Conservation (phyloP, 2,888 invertebrate genomes). For the Diplolepis rosae region DNA sequence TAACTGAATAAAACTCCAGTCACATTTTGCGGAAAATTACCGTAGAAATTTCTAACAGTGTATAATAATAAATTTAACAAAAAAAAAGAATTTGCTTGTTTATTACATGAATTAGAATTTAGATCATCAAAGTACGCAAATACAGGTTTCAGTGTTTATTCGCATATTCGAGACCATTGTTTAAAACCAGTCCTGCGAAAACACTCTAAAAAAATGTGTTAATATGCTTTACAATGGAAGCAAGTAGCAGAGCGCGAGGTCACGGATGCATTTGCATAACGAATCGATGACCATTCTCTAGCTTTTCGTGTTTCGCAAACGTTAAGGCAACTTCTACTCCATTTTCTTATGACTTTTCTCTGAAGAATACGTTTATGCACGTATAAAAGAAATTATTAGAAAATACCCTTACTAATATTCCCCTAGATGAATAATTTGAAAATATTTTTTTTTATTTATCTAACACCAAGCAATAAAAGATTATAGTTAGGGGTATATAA, state of each 20-base stretch:
- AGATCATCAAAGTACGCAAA: not conserved
- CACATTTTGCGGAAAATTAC: too few relatives aligned
- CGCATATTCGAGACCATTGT: not conserved
- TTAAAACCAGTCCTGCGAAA: not conserved
- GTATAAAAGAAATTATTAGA: not conserved
- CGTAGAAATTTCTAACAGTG: too few relatives aligned
- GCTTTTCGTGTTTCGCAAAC: not conserved
- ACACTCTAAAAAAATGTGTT: not conserved
- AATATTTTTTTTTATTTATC: not conserved
- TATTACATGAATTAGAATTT: too few relatives aligned
- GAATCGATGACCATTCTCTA: constrained; percentile 4
- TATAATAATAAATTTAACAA: too few relatives aligned
- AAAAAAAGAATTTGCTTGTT: too few relatives aligned
- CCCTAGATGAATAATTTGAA: not conserved
- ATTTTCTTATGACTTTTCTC: not conserved
- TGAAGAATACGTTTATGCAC: not conserved
- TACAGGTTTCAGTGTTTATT: not conserved
- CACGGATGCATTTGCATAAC: constrained; percentile 8
- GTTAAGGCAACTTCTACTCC: not conserved
- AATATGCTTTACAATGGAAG: not conserved
- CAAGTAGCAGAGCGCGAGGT: not conserved
- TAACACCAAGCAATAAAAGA: not conserved
- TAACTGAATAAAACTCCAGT: too few relatives aligned
- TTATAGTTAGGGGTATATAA: too few relatives aligned
- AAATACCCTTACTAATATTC: too few relatives aligned